A percentile compares a stretch with the other conserved stretches of the same genome.
Conservation (phyloP, 2,797 vertebrate genomes). For the Salmo trutta region DNA sequence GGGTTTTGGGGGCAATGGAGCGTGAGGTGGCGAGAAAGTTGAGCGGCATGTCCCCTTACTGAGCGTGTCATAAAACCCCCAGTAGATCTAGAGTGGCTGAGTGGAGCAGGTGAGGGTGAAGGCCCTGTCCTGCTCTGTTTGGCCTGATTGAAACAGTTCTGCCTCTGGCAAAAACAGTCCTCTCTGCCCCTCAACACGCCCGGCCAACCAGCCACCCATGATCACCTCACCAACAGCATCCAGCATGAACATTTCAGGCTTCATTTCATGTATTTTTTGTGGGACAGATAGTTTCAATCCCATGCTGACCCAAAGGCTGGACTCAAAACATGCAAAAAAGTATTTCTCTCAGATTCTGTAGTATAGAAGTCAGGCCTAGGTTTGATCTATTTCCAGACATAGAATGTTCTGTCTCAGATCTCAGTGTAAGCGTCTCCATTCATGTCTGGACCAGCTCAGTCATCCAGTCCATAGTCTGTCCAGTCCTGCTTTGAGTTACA, state of each 20-base stretch:
- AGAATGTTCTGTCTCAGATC: neutral
- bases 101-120: neutral
- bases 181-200: neutral
- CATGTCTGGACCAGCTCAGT: neutral
- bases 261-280: neutral
- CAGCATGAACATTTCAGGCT: neutral
- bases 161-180: conserved; percentile 2
- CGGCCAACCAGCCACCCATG: neutral
- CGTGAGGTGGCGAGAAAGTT: neutral
- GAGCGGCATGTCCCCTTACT: neutral
- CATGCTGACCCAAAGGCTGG: neutral
- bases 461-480: neutral
- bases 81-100: neutral
- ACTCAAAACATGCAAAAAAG: neutral
- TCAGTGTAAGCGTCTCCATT: neutral
- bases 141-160: neutral
- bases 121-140: conserved; percentile 3
- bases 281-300: neutral
- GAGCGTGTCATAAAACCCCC: neutral
- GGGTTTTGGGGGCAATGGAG: conserved; percentile 1
- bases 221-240: neutral
- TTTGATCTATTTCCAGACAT: no score
- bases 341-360: neutral
- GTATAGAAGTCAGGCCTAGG: neutral
- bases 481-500: neutral